Evolutionary conservation across 2,113 vertebrate genomes (phyloP).

Genomic region (Bubo bubo): DNA sequence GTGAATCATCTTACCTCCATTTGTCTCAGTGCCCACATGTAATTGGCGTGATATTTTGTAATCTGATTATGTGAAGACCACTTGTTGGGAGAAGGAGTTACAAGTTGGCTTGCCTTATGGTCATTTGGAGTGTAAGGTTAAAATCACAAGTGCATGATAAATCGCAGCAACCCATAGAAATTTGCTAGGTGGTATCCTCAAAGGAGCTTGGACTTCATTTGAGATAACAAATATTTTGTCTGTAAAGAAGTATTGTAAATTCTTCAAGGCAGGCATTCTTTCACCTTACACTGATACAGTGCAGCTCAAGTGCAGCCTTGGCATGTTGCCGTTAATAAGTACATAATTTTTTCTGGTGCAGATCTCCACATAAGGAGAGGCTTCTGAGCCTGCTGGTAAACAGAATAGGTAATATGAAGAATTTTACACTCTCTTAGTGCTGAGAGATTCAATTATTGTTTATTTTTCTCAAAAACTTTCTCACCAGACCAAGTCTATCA

Average conservation of each 20-base stretch:
- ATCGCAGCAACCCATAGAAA: background rate
- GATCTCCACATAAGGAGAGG: background rate
- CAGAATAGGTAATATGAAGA: background rate
- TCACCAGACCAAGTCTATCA: background rate
- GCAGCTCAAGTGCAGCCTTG: background rate
- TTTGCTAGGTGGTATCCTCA: background rate
- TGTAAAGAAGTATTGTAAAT: background rate
- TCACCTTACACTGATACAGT: background rate
- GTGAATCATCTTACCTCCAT: background rate
- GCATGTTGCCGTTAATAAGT: background rate
- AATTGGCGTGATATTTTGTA: background rate
- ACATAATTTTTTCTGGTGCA: background rate
- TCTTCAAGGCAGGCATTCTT: background rate
- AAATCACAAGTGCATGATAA: background rate
- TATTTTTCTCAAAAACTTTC: background rate
- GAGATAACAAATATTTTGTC: background rate
- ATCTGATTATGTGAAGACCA: background rate
- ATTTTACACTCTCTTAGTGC: background rate
- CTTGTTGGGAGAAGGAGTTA: background rate
- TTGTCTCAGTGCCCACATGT: background rate
- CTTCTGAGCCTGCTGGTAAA: background rate
- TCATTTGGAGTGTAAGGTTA: background rate
- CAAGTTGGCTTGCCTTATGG: background rate
- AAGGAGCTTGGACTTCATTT: background rate
- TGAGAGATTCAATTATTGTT: background rate